These are phyloP conservation scores for Salarias fasciatus DNA, from an alignment of 2,797 vertebrate genomes.

Conservation along the genomic window DNA sequence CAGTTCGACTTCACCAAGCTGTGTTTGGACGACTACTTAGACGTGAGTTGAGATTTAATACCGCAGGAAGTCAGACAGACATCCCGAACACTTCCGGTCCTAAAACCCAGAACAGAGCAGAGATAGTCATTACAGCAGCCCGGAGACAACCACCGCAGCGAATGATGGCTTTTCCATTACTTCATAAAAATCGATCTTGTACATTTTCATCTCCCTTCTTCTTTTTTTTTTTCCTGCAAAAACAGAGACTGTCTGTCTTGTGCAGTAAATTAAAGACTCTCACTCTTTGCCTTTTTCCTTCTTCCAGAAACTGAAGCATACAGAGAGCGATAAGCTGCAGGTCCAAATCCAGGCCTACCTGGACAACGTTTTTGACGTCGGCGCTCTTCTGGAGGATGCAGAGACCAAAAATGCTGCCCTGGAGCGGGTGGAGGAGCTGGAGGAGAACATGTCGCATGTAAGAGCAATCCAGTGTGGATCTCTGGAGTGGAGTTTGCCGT, in stretches of 20 bases:
- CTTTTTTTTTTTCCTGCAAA: conserved; percentile 16
- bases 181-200: conserved; percentile 7
- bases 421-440: conserved; percentile 97
- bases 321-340: conserved; percentile 95
- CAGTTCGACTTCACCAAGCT: conserved; percentile 97
- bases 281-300: conserved; percentile 12
- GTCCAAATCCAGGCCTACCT: conserved; percentile 98
- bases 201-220: too few species aligned
- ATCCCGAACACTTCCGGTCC: conserved; percentile 16
- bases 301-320: conserved; percentile 93
- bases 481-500: not conserved
- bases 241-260: conserved; percentile 8
- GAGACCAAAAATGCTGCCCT: conserved; percentile 98
- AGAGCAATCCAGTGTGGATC: conserved; percentile 39
- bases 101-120: conserved; percentile 4
- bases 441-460: conserved; percentile 97
- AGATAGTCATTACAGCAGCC: conserved; percentile 22
- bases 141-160: conserved; percentile 29
- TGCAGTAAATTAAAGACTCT: conserved; percentile 5
- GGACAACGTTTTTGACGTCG: conserved; percentile 97
- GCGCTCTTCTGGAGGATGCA: conserved; percentile 94
- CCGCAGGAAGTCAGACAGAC: conserved; percentile 17
- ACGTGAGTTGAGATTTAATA: conserved; percentile 78
- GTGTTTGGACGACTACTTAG: conserved; percentile 94
- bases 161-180: conserved; percentile 45